Base-by-base conservation (phyloP, 2,888 invertebrate species). In the Habrosyne pyritoides region DNA sequence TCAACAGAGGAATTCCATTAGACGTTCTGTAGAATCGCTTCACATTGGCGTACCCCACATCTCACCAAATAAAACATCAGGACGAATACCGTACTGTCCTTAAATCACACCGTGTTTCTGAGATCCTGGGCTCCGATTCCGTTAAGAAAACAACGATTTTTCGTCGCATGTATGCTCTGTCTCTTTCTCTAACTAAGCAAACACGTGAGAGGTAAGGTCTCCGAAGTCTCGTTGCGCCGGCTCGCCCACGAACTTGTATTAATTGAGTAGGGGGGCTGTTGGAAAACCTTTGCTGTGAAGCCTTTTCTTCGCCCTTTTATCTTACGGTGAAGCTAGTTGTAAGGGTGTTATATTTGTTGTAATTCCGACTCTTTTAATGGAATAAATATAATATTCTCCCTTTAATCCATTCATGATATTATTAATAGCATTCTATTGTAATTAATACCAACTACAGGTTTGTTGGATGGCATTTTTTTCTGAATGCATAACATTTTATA, bases 11-110 rank as follows among this genome's bases (percentile, higher is more conserved):
- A 42, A 18, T 42, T 42, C 42, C 42, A 42, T 42, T 42, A 42
- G 42, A 1, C 42, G 18, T 42, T 42, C 42, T 42, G 42, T 42
- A 18, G 42, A 42, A 42, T 42, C 42, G 18, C 42, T 42, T 42
- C 18, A 5, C n/a, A 42, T 42, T n/a, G 18, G 42, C 7, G 6
- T 18, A 18, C 8, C 42, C 42, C 18, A 42, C 42, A 42, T 42
- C 42, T 42, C 42, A 42, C 18, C 42, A 18, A 42, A 21, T 48
- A 49, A 53, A 51, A 30, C 28, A 47, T 21, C 42, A 42, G 18
- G 42, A 42, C 2, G 42, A 14, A 18, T 42, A 18, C 42, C 18
- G 18, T 8, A 18, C 42, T 18, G 18, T 42, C 42, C 42, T 42
- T 18, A 6, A 42, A 18, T 2, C 7, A 18, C 8, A 8, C 36